phyloP scores from a whole-genome alignment of 2,113 vertebrate species.

The Lamprotornis superbus region DNA sequence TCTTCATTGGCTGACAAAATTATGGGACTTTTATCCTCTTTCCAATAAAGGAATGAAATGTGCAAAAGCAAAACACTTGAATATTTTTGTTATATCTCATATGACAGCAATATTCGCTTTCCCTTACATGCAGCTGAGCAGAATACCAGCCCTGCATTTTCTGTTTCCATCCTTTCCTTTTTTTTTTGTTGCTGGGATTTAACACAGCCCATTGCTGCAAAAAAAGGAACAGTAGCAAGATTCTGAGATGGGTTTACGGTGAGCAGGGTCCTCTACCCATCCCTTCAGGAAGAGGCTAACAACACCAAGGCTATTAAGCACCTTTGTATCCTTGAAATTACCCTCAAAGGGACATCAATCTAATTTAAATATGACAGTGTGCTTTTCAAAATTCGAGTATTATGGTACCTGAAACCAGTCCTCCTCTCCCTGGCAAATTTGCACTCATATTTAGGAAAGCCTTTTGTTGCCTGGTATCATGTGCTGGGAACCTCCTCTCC shows the following conservation, averaged over 20 bases:
- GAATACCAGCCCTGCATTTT: not conserved
- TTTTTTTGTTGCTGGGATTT: not conserved
- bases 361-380: not conserved
- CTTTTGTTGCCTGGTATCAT: not conserved
- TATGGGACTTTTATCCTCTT: not conserved
- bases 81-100: not conserved
- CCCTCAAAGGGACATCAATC: not conserved
- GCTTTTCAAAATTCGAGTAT: not conserved
- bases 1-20: not conserved
- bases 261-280: not conserved
- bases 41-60: not conserved
- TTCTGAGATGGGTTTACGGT: not conserved
- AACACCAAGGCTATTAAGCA: not conserved
- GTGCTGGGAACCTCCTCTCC: not conserved
- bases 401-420: not conserved
- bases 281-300: not conserved
- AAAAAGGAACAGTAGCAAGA: not conserved
- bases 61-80: not conserved
- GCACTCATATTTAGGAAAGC: not conserved
- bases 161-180: not conserved
- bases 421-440: not conserved
- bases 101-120: not conserved
- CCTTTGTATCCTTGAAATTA: not conserved
- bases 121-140: not conserved
- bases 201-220: not conserved